phyloP scores from a whole-genome alignment of 2,113 vertebrate genomes.

The Ailurus styani region DNA sequence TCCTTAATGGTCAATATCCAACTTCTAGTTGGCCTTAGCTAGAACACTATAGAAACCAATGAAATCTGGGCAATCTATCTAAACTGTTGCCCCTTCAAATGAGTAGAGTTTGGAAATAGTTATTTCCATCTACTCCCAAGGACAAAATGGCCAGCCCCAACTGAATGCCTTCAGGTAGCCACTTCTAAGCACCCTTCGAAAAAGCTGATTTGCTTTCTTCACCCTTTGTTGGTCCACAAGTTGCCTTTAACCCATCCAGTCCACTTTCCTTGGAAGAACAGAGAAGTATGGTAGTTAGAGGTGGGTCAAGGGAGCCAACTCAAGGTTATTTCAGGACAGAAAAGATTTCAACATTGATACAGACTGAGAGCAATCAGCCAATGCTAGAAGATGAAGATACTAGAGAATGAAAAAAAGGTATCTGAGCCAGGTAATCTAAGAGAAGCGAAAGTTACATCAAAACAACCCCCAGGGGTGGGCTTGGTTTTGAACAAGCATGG shows the following conservation, averaged over 20 bases:
- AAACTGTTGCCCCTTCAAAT: not conserved
- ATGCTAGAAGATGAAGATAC: not conserved
- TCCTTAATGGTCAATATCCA: not conserved
- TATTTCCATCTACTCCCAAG: not conserved
- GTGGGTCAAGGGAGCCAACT: not conserved
- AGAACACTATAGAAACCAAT: not conserved
- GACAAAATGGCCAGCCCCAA: not conserved
- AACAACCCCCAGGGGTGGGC: not conserved
- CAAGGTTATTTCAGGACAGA: not conserved
- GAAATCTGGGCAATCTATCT: not conserved
- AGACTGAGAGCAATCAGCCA: not conserved
- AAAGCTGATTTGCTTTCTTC: not conserved
- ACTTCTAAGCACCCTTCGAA: not conserved
- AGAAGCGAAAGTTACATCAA: not conserved
- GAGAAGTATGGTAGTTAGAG: not conserved
- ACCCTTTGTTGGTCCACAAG: not conserved
- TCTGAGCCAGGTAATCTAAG: not conserved
- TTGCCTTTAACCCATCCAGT: not conserved
- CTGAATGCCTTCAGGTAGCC: not conserved
- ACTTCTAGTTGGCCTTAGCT: not conserved
- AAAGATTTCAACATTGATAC: not conserved
- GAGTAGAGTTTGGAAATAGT: not conserved
- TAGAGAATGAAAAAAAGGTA: not conserved
- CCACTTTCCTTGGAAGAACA: not conserved
- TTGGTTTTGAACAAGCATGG: not conserved